Conservation (phyloP, 1,140 invertebrate genomes). For the Drosophila rhopaloa region DNA sequence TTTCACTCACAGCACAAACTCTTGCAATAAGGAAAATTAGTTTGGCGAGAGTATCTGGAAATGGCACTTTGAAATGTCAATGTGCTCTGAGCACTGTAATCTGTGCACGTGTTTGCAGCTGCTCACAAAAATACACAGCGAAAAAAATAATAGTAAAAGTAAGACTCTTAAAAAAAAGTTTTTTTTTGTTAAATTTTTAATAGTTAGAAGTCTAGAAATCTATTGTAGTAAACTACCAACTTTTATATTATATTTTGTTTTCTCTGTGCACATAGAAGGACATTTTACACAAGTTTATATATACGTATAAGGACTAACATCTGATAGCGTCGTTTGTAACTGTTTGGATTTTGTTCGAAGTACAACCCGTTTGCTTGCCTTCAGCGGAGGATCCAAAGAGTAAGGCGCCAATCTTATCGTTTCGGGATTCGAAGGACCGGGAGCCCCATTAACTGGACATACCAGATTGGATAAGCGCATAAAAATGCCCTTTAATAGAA, state of each 20-base stretch:
- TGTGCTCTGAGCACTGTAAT: constrained; percentile 9
- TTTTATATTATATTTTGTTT: neutral
- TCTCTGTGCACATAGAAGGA: neutral
- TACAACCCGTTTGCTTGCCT: constrained; percentile 47
- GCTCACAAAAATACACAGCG: neutral
- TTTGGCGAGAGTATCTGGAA: constrained; percentile 8
- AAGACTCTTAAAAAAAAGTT: too few relatives aligned
- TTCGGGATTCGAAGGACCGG: constrained; percentile 1
- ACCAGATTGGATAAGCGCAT: constrained; percentile 5
- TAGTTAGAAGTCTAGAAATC: too few relatives aligned
- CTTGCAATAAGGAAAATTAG: neutral
- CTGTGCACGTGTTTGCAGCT: constrained; percentile 19
- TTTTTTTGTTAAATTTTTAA: too few relatives aligned
- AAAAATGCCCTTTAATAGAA: constrained; percentile 5
- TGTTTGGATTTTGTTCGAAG: constrained; percentile 64
- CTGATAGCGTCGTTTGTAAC: constrained; percentile 39
- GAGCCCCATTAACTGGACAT: too few relatives aligned
- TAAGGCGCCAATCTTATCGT: neutral
- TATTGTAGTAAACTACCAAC: too few relatives aligned
- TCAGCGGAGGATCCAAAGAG: neutral
- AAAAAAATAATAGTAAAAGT: neutral
- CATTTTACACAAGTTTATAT: neutral
- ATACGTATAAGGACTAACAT: constrained; percentile 3
- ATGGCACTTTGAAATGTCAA: constrained; percentile 8
- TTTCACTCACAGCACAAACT: neutral